Evolutionary conservation across 64 coral and sea anemone species (phyloP).

Genomic region (Pocillopora verrucosa): DNA sequence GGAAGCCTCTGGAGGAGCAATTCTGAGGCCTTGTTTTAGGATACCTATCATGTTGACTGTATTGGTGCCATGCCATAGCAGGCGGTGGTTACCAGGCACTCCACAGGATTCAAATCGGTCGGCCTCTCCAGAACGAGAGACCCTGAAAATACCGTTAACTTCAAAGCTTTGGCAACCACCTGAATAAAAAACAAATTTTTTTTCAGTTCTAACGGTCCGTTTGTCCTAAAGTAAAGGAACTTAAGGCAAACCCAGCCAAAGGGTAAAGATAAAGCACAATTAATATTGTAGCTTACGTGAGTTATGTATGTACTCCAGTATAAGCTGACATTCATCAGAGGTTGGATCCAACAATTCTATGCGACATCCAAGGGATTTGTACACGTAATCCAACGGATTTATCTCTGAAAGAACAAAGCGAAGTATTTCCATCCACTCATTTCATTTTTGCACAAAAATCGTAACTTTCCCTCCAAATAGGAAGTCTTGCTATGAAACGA

Average conservation of each 20-base stretch:
- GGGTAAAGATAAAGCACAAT: neutral
- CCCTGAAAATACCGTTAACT: conserved; percentile 61
- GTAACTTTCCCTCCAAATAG: no score
- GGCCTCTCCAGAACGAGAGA: conserved; percentile 70
- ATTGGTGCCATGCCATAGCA: conserved; percentile 86
- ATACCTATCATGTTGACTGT: conserved; percentile 80
- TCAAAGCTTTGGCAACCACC: neutral
- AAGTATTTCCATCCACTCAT: neutral
- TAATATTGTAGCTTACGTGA: conserved; percentile 21
- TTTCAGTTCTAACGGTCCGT: neutral
- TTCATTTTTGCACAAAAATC: neutral
- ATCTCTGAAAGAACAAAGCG: conserved; percentile 45
- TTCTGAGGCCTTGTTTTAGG: conserved; percentile 81
- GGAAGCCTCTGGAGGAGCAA: conserved; percentile 87
- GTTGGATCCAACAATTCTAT: conserved; percentile 66
- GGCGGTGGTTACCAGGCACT: conserved; percentile 70
- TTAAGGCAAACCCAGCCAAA: no score
- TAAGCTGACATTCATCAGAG: conserved; percentile 77
- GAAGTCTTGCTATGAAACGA: no score
- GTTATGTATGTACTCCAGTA: conserved; percentile 81
- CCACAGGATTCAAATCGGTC: conserved; percentile 55
- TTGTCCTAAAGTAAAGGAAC: no score
- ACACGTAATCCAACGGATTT: conserved; percentile 85
- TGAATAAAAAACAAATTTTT: neutral
- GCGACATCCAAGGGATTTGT: conserved; percentile 58